These are phyloP conservation scores for Sardina pilchardus DNA, from an alignment of 2,113 vertebrate species.

Conservation along the genomic window DNA sequence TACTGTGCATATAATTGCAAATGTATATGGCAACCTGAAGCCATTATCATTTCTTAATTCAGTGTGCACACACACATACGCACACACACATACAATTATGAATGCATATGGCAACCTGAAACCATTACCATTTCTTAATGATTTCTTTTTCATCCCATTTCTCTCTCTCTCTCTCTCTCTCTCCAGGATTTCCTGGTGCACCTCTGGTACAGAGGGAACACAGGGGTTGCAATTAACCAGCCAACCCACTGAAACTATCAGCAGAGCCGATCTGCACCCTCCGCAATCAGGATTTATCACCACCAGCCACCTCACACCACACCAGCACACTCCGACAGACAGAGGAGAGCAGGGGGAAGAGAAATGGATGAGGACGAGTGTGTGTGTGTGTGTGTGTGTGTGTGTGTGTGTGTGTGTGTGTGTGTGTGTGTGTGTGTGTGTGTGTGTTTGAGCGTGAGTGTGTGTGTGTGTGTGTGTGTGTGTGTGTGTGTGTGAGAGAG, in stretches of 20 bases:
- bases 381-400: too few relatives aligned
- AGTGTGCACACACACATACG: not conserved
- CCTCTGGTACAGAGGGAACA: constrained; percentile 41
- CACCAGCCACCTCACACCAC: constrained; percentile 29
- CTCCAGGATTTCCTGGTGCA: not conserved
- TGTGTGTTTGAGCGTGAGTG: too few relatives aligned
- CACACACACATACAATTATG: not conserved
- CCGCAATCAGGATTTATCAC: constrained; percentile 46
- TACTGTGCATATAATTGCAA: not conserved
- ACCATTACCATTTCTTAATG: not conserved
- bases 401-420: too few relatives aligned
- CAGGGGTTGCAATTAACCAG: constrained; percentile 46
- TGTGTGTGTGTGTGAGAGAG: not conserved
- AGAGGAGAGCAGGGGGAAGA: not conserved
- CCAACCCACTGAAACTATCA: constrained; percentile 43
- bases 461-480: too few relatives aligned
- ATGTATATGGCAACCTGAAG: not conserved
- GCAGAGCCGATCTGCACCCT: constrained; percentile 40
- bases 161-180: not conserved
- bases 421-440: too few relatives aligned
- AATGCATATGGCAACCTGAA: not conserved
- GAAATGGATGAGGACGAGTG: not conserved
- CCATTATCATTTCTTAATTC: not conserved
- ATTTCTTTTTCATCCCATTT: not conserved
- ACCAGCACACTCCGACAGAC: constrained; percentile 1